Evolutionary conservation across 2,888 invertebrate genomes (phyloP).

Genomic region (Brachypalpus laphriformis): DNA sequence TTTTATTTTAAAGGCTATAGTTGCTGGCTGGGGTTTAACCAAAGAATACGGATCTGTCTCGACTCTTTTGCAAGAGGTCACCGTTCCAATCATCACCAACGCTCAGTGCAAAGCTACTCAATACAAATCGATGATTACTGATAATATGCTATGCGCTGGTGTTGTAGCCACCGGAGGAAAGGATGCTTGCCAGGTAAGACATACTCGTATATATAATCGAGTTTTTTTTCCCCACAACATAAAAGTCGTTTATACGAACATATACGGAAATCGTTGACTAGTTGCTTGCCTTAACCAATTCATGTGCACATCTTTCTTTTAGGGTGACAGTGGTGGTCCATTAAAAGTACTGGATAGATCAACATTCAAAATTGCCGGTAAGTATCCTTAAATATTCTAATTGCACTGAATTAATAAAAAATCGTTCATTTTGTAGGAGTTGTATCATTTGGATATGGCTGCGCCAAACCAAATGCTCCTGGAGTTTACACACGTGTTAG

Average conservation of each 20-base stretch:
- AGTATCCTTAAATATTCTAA: background rate
- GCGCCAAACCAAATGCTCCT: slow-evolving; percentile 80
- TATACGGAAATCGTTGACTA: too few species aligned
- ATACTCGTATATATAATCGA: background rate
- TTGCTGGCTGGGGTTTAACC: slow-evolving; percentile 81
- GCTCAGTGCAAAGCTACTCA: slow-evolving; percentile 79
- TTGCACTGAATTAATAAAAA: background rate
- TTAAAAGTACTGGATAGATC: slow-evolving; percentile 77
- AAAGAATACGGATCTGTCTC: slow-evolving; percentile 78
- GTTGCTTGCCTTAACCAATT: too few species aligned
- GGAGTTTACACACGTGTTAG: slow-evolving; percentile 81
- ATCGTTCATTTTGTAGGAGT: slow-evolving; percentile 73
- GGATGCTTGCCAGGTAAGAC: slow-evolving; percentile 81
- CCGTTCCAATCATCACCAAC: slow-evolving; percentile 81
- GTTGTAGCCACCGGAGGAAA: slow-evolving; percentile 78
- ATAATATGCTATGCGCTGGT: slow-evolving; percentile 81
- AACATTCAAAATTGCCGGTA: slow-evolving; percentile 78
- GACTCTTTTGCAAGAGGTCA: slow-evolving; percentile 78
- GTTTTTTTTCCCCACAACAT: too few species aligned
- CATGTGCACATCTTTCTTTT: background rate
- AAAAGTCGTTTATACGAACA: too few species aligned
- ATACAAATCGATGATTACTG: slow-evolving; percentile 79
- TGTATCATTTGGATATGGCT: slow-evolving; percentile 81
- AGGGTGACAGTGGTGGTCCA: slow-evolving; percentile 82
- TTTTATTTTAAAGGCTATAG: slow-evolving; percentile 77